A percentile compares a stretch with the other conserved stretches of the same genome.
These are phyloP conservation scores for Chrysemys picta DNA, from an alignment of 2,113 vertebrate genomes.

Conservation along the genomic window DNA sequence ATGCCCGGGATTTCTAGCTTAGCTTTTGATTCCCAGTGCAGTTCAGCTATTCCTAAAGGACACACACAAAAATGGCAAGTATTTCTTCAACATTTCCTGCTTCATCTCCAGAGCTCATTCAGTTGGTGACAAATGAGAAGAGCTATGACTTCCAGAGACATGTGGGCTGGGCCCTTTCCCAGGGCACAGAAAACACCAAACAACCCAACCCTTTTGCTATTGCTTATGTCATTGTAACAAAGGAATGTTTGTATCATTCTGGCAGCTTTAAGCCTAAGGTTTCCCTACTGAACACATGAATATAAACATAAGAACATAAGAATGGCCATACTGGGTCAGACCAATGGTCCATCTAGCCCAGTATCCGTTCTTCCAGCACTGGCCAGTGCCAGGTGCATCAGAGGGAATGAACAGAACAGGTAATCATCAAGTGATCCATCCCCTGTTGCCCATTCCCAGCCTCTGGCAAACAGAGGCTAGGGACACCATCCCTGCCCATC, in stretches of 20 bases:
- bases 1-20: slow-evolving; percentile 65
- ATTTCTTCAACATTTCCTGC: background rate
- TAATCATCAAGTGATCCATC: too few species aligned
- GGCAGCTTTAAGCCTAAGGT: background rate
- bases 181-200: background rate
- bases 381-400: too few species aligned
- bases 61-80: background rate
- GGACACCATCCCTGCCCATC: too few species aligned
- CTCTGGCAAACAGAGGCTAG: too few species aligned
- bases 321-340: too few species aligned
- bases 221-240: slow-evolving; percentile 63
- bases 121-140: background rate
- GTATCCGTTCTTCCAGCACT: too few species aligned
- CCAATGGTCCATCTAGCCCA: too few species aligned
- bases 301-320: too few species aligned
- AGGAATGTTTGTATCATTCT: slow-evolving; percentile 31
- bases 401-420: too few species aligned
- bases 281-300: background rate
- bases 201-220: background rate
- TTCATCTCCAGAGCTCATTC: background rate
- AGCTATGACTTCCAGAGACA: background rate
- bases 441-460: too few species aligned
- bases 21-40: slow-evolving; percentile 34
- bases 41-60: slow-evolving; percentile 37
- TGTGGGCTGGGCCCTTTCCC: background rate